Evolutionary conservation across 2,888 invertebrate genomes (phyloP), one percentile per base, ranked within the genome.

Genomic region (Agriopis leucophaearia): DNA sequence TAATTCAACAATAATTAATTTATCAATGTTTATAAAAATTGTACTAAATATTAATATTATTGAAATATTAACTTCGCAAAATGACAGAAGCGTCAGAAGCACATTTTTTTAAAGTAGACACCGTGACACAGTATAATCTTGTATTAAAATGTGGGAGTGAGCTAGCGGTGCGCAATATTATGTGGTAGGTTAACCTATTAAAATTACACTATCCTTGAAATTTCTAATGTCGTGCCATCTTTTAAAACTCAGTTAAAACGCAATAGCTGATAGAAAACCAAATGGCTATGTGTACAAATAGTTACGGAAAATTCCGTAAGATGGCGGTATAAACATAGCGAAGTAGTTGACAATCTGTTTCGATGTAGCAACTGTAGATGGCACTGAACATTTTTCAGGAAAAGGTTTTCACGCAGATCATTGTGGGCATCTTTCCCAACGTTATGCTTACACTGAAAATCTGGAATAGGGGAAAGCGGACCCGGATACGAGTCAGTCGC

Each of bases 401-500:
- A 45, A 69, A 64, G 64, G 69, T 56, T 72, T 70, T 47, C 66
- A 71, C 73, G 71, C 66, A 77, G 70, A 69, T 74, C 56, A 70
- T 47, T 27, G 16, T 56, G 66, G 59, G 66, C 70, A 77, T 74
- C 76, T 76, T 78, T 76, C 74, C 75, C 65, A 70, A 71, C 75
- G 51, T 35, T 75, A 69, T 71, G 61, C 66, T 83, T 83, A 79
- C 78, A 67, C 79, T 78, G 84, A 87, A 88, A 85, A 80, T 82
- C 81, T 77, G 81, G 82, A 85, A 84, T 87, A 81, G 85, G 87
- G 88, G 85, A 90, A 89, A 89, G 82, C 83, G 81, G 84, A 86
- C 88, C 89, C 85, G 88, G 90, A 86, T 84, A 81, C 81, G 74
- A 83, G 83, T 89, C 91, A 93, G 93, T 93, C 87, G 90, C 82